Percentiles rank a stretch among this genome's conserved stretches.
Evolutionary conservation across 1,140 invertebrate genomes (phyloP).

Genomic region (Trachymyrmex septentrionalis): DNA sequence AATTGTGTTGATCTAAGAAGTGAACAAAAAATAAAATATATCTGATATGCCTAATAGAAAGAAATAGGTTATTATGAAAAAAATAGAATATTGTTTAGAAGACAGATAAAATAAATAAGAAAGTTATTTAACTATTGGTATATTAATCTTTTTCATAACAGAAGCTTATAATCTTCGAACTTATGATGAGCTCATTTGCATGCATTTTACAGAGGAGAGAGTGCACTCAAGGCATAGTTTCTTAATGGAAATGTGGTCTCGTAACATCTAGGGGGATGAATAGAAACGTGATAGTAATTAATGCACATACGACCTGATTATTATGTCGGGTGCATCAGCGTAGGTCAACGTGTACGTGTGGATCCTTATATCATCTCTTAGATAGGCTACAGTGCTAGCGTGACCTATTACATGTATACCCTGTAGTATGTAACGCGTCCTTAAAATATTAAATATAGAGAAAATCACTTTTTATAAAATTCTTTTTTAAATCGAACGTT

Average conservation of each 20-base stretch:
- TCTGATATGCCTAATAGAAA: neutral
- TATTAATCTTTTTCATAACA: neutral
- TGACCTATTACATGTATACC: conserved; percentile 2
- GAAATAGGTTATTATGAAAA: no score
- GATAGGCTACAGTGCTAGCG: neutral
- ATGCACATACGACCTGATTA: conserved; percentile 76
- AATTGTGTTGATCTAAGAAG: neutral
- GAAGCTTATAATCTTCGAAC: conserved; percentile 9
- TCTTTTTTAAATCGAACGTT: neutral
- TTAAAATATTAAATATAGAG: conserved; percentile 9
- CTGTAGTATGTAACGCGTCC: neutral
- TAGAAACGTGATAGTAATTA: conserved; percentile 76
- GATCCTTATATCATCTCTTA: conserved; percentile 73
- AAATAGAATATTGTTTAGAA: neutral
- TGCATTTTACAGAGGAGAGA: conserved; percentile 55
- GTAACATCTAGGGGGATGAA: conserved; percentile 71
- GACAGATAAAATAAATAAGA: neutral
- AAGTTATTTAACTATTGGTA: neutral
- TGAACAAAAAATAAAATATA: neutral
- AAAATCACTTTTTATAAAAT: neutral
- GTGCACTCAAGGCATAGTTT: conserved; percentile 68
- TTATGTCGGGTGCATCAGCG: conserved; percentile 70
- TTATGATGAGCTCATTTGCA: conserved; percentile 33
- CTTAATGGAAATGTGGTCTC: conserved; percentile 71
- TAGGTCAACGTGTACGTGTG: conserved; percentile 62